These are phyloP conservation scores for Neodiprion pinetum DNA, from an alignment of 1,140 invertebrate genomes.

Conservation along the genomic window DNA sequence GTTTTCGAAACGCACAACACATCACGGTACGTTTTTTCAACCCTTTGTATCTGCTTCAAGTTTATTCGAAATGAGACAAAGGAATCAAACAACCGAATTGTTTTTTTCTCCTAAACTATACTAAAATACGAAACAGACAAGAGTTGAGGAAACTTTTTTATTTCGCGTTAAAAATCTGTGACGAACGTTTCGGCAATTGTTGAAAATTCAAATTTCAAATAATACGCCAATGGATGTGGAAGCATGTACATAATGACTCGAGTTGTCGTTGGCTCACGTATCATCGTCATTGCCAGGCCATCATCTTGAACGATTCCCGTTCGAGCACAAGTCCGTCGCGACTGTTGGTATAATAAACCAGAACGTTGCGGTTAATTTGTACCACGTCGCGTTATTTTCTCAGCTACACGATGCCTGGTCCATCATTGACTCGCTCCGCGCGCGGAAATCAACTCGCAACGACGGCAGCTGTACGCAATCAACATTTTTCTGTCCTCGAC, in stretches of 20 bases:
- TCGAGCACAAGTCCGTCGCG: not conserved
- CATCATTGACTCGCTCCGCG: not conserved
- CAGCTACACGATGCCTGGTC: not conserved
- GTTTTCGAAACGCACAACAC: too few relatives aligned
- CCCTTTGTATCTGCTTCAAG: too few relatives aligned
- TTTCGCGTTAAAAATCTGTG: not conserved
- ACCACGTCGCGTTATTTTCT: not conserved
- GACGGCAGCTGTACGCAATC: not conserved
- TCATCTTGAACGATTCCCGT: not conserved
- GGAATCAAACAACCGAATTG: too few relatives aligned
- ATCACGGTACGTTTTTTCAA: too few relatives aligned
- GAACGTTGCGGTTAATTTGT: conserved; percentile 4
- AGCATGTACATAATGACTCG: not conserved
- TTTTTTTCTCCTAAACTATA: too few relatives aligned
- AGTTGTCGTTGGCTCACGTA: not conserved
- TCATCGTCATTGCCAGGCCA: not conserved
- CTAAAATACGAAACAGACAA: too few relatives aligned
- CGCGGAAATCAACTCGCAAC: not conserved
- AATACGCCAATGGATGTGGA: not conserved
- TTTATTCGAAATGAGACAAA: too few relatives aligned
- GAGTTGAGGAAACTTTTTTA: not conserved
- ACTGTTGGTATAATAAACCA: not conserved
- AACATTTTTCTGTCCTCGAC: not conserved
- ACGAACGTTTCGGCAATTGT: not conserved
- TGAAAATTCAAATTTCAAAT: not conserved